Percentiles rank a stretch among this genome's conserved stretches.
Evolutionary conservation across 1,140 invertebrate species (phyloP).

Genomic region (Spodoptera litura): DNA sequence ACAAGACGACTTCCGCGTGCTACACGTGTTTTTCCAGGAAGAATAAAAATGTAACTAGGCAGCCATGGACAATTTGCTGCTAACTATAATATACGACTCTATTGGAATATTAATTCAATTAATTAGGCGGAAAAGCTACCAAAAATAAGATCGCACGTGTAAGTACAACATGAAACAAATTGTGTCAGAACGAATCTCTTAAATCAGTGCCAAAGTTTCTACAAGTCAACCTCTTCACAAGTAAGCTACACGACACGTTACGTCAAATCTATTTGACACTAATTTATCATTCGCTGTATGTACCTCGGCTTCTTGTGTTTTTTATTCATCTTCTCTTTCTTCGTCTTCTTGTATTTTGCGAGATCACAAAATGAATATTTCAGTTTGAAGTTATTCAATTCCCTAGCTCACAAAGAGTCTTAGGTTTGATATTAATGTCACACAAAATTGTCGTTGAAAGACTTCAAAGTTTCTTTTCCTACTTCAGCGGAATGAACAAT

Average conservation of each 20-base stretch:
- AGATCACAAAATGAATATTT: neutral
- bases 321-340: slow-evolving; percentile 34
- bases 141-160: neutral
- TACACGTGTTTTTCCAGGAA: too few relatives aligned
- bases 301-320: slow-evolving; percentile 18
- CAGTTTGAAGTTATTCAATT: slow-evolving; percentile 17
- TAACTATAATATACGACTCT: too few relatives aligned
- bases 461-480: slow-evolving; percentile 29
- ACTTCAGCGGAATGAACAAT: slow-evolving; percentile 34
- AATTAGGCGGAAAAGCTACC: neutral
- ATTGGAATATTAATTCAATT: too few relatives aligned
- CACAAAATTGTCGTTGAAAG: slow-evolving; percentile 16
- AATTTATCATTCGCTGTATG: slow-evolving; percentile 13
- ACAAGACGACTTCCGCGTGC: too few relatives aligned
- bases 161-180: neutral
- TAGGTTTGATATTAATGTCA: slow-evolving; percentile 14
- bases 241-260: slow-evolving; percentile 27
- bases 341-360: slow-evolving; percentile 13
- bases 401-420: slow-evolving; percentile 8
- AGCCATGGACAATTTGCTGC: too few relatives aligned
- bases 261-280: slow-evolving; percentile 36
- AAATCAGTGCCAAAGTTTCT: slow-evolving; percentile 21
- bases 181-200: neutral
- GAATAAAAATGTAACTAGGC: too few relatives aligned
- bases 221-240: slow-evolving; percentile 5